Percentiles rank a stretch among this genome's conserved stretches.
phyloP scores from a whole-genome alignment of 2,113 vertebrate genomes.

The Mastomys natalensis region DNA sequence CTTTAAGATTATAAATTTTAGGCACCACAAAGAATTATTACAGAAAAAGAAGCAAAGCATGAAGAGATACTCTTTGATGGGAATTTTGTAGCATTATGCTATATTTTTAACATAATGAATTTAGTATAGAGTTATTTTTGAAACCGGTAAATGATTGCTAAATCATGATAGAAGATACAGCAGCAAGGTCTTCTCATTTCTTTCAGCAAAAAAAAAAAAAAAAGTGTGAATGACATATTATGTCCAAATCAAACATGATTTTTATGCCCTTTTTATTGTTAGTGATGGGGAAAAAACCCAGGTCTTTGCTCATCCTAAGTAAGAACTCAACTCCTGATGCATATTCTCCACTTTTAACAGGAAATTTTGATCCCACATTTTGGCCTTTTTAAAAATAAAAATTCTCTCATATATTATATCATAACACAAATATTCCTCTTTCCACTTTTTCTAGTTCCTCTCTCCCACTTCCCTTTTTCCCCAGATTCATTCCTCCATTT shows the following conservation, averaged over 20 bases:
- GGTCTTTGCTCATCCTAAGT: neutral
- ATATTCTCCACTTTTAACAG: neutral
- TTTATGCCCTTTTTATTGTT: neutral
- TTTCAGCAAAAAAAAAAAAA: neutral
- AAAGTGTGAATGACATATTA: neutral
- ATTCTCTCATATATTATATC: neutral
- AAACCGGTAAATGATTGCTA: conserved; percentile 26
- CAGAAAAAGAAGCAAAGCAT: neutral
- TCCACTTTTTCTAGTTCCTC: neutral
- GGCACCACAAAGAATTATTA: neutral
- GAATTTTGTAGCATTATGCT: conserved; percentile 9
- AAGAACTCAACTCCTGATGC: neutral
- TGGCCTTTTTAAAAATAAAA: neutral
- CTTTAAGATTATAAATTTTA: conserved; percentile 6
- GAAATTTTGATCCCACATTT: neutral
- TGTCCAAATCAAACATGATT: neutral
- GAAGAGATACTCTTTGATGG: neutral
- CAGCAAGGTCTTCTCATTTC: neutral
- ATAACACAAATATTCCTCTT: neutral
- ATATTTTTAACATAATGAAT: conserved; percentile 4
- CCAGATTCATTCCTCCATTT: neutral
- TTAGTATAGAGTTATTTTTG: conserved; percentile 13
- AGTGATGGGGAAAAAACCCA: neutral
- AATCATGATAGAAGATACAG: neutral
- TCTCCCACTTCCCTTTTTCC: neutral